A percentile compares a stretch with the other conserved stretches of the same genome.
These are phyloP conservation scores for Chrysolina oricalcia DNA, from an alignment of 2,888 invertebrate species.

Conservation along the genomic window DNA sequence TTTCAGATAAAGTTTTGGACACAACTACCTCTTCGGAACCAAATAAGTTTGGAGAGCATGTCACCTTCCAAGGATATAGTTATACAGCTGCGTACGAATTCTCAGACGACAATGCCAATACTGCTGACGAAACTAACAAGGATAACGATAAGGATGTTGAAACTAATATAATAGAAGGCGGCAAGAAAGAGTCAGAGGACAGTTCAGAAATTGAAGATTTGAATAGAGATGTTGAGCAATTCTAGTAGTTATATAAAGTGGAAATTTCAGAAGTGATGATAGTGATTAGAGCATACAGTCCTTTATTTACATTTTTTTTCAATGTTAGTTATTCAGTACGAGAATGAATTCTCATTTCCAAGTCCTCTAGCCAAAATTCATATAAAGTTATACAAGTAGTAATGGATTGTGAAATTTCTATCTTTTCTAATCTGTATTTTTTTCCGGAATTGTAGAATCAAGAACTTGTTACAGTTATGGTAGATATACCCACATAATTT, in stretches of 20 bases:
- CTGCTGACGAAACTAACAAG: background rate
- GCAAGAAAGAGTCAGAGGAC: constrained; percentile 9
- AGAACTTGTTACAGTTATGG: too few species aligned
- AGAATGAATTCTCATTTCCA: too few species aligned
- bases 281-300: too few species aligned
- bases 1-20: constrained; percentile 21
- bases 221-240: background rate
- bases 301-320: too few species aligned
- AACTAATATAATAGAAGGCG: background rate
- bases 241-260: background rate
- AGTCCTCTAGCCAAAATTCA: too few species aligned
- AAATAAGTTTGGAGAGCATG: background rate
- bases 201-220: constrained; percentile 28
- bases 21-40: background rate
- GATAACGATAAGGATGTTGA: constrained; percentile 22
- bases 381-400: too few species aligned
- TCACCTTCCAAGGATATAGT: constrained; percentile 27
- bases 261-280: background rate
- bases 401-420: too few species aligned
- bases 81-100: constrained; percentile 10
- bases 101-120: background rate
- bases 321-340: too few species aligned
- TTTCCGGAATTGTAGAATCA: too few species aligned
- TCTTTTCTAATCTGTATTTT: too few species aligned
- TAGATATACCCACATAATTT: too few species aligned